phyloP scores from a whole-genome alignment of 2,888 invertebrate genomes.

The Troides aeacus region DNA sequence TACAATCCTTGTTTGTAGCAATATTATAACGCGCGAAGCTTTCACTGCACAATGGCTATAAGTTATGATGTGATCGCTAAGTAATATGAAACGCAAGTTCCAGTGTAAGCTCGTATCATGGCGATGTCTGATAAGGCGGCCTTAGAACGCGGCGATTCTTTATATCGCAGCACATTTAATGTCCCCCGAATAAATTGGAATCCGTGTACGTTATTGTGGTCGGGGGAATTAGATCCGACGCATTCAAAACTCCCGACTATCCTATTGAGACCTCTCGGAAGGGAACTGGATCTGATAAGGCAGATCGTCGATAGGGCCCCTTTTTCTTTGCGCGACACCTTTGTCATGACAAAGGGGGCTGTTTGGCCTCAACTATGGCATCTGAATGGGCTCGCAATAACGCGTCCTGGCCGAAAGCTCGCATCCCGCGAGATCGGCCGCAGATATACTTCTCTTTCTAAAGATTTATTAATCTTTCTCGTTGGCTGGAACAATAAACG shows the following conservation, averaged over 20 bases:
- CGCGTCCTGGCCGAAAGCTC: constrained; percentile 71
- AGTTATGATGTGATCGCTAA: constrained; percentile 20
- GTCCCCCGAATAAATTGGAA: constrained; percentile 65
- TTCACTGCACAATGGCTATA: background rate
- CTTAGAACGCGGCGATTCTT: constrained; percentile 45
- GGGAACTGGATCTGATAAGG: constrained; percentile 79
- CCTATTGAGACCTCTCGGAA: constrained; percentile 78
- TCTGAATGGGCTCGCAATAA: constrained; percentile 79
- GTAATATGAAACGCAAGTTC: constrained; percentile 44
- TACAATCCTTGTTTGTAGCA: too few relatives aligned
- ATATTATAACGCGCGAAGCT: too few relatives aligned
- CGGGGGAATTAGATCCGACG: constrained; percentile 74
- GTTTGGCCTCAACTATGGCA: constrained; percentile 76
- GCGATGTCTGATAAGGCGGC: constrained; percentile 52
- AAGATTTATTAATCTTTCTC: constrained; percentile 79
- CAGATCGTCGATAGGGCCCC: constrained; percentile 76
- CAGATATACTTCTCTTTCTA: constrained; percentile 73
- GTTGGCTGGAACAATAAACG: constrained; percentile 74
- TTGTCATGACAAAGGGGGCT: constrained; percentile 78
- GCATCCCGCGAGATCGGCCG: constrained; percentile 76
- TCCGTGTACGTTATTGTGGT: constrained; percentile 68
- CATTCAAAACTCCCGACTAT: constrained; percentile 72
- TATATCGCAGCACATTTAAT: constrained; percentile 55
- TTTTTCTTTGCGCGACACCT: constrained; percentile 79
- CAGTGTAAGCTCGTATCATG: constrained; percentile 49